A percentile compares a stretch with the other conserved stretches of the same genome.
Evolutionary conservation across 1,140 invertebrate genomes (phyloP).

Genomic region (Eumaeus atala): DNA sequence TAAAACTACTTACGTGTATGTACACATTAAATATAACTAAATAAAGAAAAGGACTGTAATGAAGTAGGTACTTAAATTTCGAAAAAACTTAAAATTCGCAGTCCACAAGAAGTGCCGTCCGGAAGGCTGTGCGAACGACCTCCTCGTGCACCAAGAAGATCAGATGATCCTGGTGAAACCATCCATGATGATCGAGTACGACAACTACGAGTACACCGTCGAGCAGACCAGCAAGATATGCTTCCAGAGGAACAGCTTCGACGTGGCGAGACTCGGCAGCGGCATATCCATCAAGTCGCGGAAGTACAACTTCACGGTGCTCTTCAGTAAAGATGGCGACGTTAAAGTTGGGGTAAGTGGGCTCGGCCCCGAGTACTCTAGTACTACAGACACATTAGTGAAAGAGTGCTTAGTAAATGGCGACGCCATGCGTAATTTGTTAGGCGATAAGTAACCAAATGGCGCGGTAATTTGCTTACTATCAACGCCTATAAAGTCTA

Average conservation of each 20-base stretch:
- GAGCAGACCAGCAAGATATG: slow-evolving; percentile 81
- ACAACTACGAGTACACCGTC: slow-evolving; percentile 77
- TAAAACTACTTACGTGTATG: no score
- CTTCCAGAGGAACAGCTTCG: slow-evolving; percentile 78
- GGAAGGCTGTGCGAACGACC: slow-evolving; percentile 74
- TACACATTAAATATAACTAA: no score
- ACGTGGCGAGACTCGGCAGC: slow-evolving; percentile 80
- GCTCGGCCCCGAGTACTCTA: no score
- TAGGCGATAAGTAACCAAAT: no score
- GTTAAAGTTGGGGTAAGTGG: slow-evolving; percentile 80
- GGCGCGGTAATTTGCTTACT: no score
- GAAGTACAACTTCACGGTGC: slow-evolving; percentile 82
- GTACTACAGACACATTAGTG: no score
- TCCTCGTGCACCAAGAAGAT: slow-evolving; percentile 76
- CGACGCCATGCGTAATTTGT: no score
- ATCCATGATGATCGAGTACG: slow-evolving; percentile 79
- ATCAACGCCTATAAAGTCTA: no score
- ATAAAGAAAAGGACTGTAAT: no score
- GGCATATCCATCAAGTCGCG: slow-evolving; percentile 80
- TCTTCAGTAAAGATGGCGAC: slow-evolving; percentile 80
- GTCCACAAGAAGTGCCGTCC: slow-evolving; percentile 79
- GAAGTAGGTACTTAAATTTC: no score
- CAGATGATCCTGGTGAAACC: slow-evolving; percentile 77
- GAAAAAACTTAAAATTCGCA: slow-evolving; percentile 45
- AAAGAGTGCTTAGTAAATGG: no score